Conservation (phyloP, 2,888 invertebrate genomes). For the Boloria selene region DNA sequence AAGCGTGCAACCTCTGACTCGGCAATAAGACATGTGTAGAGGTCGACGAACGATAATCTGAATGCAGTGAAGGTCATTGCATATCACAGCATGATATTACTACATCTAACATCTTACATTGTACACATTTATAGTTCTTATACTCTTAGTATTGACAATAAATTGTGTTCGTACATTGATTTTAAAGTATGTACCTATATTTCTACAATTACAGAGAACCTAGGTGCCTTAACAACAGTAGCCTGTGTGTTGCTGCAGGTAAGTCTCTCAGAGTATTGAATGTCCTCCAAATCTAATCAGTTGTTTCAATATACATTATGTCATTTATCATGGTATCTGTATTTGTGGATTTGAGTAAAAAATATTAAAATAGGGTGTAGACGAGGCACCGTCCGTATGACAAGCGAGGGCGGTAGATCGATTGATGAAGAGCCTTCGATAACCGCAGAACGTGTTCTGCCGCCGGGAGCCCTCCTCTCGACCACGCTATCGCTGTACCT, state of each 20-base stretch:
- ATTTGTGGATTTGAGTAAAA: background rate
- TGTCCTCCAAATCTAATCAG: no score
- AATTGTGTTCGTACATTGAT: no score
- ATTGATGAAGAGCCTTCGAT: constrained; percentile 77
- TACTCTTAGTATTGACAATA: background rate
- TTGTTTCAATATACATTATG: no score
- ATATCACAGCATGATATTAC: constrained; percentile 38
- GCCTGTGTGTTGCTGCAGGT: no score
- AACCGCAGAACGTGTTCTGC: constrained; percentile 69
- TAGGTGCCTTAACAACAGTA: no score
- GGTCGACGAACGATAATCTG: constrained; percentile 63
- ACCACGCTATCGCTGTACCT: constrained; percentile 44
- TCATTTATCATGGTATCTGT: no score
- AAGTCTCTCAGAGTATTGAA: no score
- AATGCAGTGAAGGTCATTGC: constrained; percentile 51
- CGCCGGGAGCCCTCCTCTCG: constrained; percentile 58
- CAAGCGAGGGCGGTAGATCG: constrained; percentile 58
- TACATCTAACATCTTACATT: constrained; percentile 27
- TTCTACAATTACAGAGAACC: no score
- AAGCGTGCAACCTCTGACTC: constrained; percentile 63
- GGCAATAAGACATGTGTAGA: constrained; percentile 53
- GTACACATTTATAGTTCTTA: constrained; percentile 3
- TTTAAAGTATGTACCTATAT: no score
- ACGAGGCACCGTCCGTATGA: constrained; percentile 18
- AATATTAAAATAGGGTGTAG: constrained; percentile 11